Evolutionary conservation across 2,888 invertebrate species (phyloP).

Genomic region (Cataglyphis livida): DNA sequence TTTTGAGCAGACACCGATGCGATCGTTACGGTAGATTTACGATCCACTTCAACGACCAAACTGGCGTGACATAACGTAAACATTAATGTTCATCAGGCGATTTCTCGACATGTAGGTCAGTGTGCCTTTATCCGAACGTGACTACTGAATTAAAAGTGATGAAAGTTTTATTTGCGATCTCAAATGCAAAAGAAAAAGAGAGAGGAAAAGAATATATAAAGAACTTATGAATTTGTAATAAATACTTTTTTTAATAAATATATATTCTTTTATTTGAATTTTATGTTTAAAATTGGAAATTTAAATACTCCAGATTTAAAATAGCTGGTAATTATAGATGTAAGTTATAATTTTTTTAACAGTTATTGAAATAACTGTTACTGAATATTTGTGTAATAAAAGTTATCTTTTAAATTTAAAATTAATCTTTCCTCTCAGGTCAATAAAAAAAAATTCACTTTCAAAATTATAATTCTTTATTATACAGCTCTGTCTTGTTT

Average conservation of each 20-base stretch:
- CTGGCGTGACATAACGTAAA: conserved; percentile 74
- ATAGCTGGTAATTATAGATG: not conserved
- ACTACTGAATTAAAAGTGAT: conserved; percentile 21
- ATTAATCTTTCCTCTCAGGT: not conserved
- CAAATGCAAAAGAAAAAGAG: not conserved
- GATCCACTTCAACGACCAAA: conserved; percentile 72
- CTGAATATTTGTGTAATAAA: not conserved
- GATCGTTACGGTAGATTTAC: conserved; percentile 78
- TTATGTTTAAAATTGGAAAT: not conserved
- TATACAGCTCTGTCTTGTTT: not conserved
- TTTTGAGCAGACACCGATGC: conserved; percentile 64
- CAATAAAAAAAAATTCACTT: not conserved
- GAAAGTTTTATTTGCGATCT: not conserved
- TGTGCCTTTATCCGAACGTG: conserved; percentile 62
- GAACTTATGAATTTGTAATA: not conserved
- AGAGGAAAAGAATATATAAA: not conserved
- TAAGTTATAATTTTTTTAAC: not conserved
- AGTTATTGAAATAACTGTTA: not conserved
- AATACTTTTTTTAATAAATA: not conserved
- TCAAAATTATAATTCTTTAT: not conserved
- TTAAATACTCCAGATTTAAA: not conserved
- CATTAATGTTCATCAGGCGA: conserved; percentile 73
- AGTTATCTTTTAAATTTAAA: not conserved
- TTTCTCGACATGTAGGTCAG: conserved; percentile 66
- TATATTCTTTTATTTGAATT: not conserved